These are phyloP conservation scores for Sebastolobus altivelis DNA, from an alignment of 2,797 vertebrate genomes.

Conservation along the genomic window DNA sequence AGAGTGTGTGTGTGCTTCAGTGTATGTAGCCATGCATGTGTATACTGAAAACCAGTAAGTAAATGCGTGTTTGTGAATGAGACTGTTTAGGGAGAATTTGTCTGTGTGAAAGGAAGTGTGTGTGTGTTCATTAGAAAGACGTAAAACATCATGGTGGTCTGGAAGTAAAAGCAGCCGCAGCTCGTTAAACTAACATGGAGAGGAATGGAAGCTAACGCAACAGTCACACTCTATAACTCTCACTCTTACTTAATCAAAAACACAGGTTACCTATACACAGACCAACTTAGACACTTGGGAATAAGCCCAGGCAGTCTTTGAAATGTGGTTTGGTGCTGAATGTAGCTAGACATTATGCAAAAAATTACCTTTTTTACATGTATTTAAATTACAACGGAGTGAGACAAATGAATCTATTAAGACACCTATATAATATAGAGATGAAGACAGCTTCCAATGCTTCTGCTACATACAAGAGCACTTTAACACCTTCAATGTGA, in stretches of 20 bases:
- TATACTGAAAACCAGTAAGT: conserved; percentile 38
- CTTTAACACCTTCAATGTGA: neutral
- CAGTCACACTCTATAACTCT: conserved; percentile 10
- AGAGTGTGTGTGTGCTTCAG: conserved; percentile 32
- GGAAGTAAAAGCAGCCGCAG: conserved; percentile 37
- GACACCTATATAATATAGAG: neutral
- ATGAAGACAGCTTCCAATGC: neutral
- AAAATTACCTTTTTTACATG: neutral
- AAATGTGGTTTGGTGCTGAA: neutral
- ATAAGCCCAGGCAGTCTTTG: neutral
- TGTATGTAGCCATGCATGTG: conserved; percentile 37
- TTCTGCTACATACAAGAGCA: neutral
- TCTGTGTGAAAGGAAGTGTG: conserved; percentile 22
- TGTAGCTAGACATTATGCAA: neutral
- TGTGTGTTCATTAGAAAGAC: conserved; percentile 41
- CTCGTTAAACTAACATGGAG: conserved; percentile 22
- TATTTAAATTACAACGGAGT: conserved; percentile 2
- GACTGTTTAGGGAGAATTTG: conserved; percentile 39
- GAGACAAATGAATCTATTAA: neutral
- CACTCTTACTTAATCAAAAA: conserved; percentile 4
- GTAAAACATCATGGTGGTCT: conserved; percentile 29
- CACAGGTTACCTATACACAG: neutral
- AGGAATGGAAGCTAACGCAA: conserved; percentile 31
- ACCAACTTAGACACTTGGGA: neutral
- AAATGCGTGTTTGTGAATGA: conserved; percentile 46